phyloP scores from a whole-genome alignment of 1,140 invertebrate species.

The Pinna nobilis region DNA sequence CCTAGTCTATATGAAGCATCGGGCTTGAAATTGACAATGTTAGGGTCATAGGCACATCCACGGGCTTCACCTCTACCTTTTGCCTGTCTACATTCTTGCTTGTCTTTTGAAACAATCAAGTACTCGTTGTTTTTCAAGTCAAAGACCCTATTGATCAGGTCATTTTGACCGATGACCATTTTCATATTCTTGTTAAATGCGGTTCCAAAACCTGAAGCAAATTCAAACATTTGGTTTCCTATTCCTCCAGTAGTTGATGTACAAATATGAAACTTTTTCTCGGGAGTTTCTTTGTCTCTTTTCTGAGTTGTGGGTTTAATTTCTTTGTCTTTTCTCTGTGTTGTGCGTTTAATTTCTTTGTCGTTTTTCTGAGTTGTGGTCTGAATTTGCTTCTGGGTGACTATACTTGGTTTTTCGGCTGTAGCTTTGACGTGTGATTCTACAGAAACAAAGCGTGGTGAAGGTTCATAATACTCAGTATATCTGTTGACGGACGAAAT shows the following conservation, averaged over 20 bases:
- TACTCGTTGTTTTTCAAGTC: not conserved
- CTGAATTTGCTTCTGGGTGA: too few species aligned
- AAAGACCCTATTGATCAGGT: conserved; percentile 1
- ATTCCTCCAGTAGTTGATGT: conserved; percentile 25
- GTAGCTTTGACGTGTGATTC: too few species aligned
- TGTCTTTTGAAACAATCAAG: not conserved
- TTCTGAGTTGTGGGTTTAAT: too few species aligned
- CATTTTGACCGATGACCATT: not conserved
- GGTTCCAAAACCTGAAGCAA: conserved; percentile 41
- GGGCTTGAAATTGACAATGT: not conserved
- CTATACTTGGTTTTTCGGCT: too few species aligned
- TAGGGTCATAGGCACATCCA: conserved; percentile 33
- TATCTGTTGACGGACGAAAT: too few species aligned
- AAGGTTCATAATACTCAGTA: too few species aligned
- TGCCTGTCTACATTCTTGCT: not conserved
- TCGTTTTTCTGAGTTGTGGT: too few species aligned
- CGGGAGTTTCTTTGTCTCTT: too few species aligned
- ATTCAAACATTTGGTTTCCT: conserved; percentile 46
- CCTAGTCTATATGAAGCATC: conserved; percentile 14
- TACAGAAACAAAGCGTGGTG: too few species aligned
- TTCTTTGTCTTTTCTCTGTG: too few species aligned
- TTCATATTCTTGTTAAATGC: conserved; percentile 26
- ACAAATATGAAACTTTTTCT: too few species aligned
- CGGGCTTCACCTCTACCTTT: conserved; percentile 68
- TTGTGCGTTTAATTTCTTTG: too few species aligned